Evolutionary conservation across 1,140 invertebrate genomes (phyloP).

Genomic region (Orchesella cincta): DNA sequence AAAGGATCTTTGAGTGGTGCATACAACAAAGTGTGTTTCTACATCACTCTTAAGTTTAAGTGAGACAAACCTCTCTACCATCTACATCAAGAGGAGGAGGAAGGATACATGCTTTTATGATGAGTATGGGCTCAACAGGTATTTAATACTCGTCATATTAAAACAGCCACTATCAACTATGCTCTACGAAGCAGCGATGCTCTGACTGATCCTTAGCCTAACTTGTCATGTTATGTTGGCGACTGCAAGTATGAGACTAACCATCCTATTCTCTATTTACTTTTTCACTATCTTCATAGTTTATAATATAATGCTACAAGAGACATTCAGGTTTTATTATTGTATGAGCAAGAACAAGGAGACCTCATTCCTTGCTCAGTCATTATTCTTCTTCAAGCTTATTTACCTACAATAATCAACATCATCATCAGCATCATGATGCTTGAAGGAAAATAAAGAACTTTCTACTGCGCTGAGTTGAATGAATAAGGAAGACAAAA

Average conservation of each 20-base stretch:
- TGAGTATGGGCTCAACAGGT: too few species aligned
- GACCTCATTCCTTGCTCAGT: neutral
- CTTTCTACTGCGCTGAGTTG: neutral
- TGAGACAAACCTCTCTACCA: neutral
- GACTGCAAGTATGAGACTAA: too few species aligned
- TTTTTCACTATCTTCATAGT: too few species aligned
- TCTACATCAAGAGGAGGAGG: too few species aligned
- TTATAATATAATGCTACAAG: too few species aligned
- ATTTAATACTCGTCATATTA: too few species aligned
- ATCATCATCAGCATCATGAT: neutral
- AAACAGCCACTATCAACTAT: too few species aligned
- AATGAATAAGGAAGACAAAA: neutral
- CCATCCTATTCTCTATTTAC: too few species aligned
- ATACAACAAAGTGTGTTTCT: neutral
- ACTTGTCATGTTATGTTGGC: too few species aligned
- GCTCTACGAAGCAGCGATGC: too few species aligned
- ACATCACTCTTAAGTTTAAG: neutral
- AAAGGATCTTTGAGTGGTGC: neutral
- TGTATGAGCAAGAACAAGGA: neutral
- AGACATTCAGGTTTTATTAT: neutral
- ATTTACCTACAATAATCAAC: neutral
- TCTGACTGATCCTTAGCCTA: too few species aligned
- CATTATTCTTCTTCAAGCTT: neutral
- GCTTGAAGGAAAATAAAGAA: constrained; percentile 3
- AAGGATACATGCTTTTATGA: too few species aligned